Percentiles rank a stretch among this genome's conserved stretches.
Evolutionary conservation across 1,140 invertebrate genomes (phyloP).

Genomic region (Euborellia annulipes): DNA sequence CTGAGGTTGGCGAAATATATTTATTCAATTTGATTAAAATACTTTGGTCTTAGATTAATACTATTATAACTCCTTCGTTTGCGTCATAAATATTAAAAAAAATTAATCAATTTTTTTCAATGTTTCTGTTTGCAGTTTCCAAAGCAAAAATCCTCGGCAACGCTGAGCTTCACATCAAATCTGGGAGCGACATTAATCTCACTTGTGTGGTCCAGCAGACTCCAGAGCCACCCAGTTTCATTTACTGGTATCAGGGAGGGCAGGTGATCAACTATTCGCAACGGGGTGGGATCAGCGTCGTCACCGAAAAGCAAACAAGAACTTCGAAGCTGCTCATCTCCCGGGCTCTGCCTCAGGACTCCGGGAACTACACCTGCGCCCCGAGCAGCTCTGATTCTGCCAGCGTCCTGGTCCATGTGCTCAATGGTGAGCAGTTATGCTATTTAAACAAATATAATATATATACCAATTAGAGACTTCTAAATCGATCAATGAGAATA

Average conservation of each 20-base stretch:
- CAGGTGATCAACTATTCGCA: constrained; percentile 78
- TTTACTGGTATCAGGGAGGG: constrained; percentile 79
- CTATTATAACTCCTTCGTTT: no score
- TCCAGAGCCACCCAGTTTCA: constrained; percentile 74
- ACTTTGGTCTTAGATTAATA: no score
- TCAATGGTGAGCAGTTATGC: constrained; percentile 45
- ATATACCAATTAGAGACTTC: no score
- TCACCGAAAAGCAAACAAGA: constrained; percentile 69
- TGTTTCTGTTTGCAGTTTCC: constrained; percentile 64
- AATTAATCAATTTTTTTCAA: no score
- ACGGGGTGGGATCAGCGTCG: constrained; percentile 66
- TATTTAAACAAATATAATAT: no score
- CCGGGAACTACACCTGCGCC: constrained; percentile 76
- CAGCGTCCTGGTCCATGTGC: constrained; percentile 40
- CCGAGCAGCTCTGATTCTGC: constrained; percentile 42
- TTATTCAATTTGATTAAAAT: no score
- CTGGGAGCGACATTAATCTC: constrained; percentile 78
- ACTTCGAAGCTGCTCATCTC: constrained; percentile 70
- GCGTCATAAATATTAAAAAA: no score
- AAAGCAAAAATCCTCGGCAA: constrained; percentile 75
- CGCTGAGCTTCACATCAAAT: constrained; percentile 69
- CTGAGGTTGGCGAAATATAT: no score
- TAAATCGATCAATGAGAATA: no score
- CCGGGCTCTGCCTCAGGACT: constrained; percentile 55
- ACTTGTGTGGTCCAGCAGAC: constrained; percentile 73